Evolutionary conservation across 2,113 vertebrate genomes (phyloP).

Genomic region (Vidua chalybeata): DNA sequence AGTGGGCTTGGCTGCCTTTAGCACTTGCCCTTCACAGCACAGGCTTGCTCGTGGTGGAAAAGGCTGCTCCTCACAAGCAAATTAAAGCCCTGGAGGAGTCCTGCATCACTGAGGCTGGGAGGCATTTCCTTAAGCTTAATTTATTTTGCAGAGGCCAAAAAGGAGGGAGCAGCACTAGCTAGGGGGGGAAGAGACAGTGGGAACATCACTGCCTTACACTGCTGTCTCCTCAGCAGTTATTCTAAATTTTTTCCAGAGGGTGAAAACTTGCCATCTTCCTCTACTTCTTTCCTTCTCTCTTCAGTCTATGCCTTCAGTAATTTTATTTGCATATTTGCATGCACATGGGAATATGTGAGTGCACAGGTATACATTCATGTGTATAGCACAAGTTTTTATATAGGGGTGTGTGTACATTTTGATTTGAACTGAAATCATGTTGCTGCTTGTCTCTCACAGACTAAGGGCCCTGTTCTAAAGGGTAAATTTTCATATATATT

Average conservation of each 20-base stretch:
- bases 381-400: neutral
- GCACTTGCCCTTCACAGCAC: neutral
- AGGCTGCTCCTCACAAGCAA: neutral
- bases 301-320: neutral
- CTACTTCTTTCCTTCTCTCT: neutral
- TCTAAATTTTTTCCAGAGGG: neutral
- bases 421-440: neutral
- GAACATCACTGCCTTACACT: neutral
- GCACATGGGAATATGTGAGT: too few species aligned
- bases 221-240: fast-evolving
- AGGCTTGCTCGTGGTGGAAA: neutral
- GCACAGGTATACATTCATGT: fast-evolving
- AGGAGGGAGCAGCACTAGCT: neutral
- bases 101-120: neutral
- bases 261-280: neutral
- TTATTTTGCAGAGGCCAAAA: neutral
- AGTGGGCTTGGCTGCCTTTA: neutral
- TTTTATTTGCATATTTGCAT: neutral
- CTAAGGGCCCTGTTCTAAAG: neutral
- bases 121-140: neutral
- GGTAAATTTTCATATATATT: neutral
- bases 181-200: neutral
- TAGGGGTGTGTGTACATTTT: neutral
- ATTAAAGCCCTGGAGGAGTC: neutral
- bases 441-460: neutral